Percentiles rank a stretch among this genome's conserved stretches.
Conservation (phyloP, 2,113 vertebrate species). For the Scomber scombrus region DNA sequence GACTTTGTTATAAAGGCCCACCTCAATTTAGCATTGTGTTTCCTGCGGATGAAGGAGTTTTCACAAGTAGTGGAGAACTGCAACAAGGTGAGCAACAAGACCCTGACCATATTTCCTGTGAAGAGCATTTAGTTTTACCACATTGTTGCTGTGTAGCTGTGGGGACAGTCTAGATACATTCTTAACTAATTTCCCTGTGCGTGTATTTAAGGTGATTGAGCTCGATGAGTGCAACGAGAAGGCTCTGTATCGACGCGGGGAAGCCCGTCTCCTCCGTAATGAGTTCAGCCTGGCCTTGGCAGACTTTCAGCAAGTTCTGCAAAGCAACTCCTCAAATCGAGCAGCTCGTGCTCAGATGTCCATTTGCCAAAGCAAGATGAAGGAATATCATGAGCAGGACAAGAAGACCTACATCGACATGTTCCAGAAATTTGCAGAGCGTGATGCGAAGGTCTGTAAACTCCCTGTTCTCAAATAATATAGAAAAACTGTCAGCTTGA, state of each 20-base stretch:
- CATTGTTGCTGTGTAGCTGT: background rate
- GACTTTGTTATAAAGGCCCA: constrained; percentile 89
- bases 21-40: constrained; percentile 96
- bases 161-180: background rate
- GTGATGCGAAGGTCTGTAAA: constrained; percentile 90
- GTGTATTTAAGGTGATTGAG: constrained; percentile 87
- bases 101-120: background rate
- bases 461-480: constrained; percentile 16
- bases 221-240: constrained; percentile 93
- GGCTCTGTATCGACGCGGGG: constrained; percentile 92
- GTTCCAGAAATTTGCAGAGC: constrained; percentile 97
- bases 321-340: constrained; percentile 92
- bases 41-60: constrained; percentile 91
- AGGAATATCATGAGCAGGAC: constrained; percentile 94
- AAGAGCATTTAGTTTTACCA: background rate
- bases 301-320: constrained; percentile 92
- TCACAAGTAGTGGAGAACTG: constrained; percentile 92
- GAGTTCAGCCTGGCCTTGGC: constrained; percentile 91
- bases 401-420: constrained; percentile 96
- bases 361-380: constrained; percentile 91
- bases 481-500: constrained; percentile 3
- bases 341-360: constrained; percentile 91
- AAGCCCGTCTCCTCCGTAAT: constrained; percentile 91
- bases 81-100: constrained; percentile 88
- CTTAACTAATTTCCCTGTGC: background rate